These are phyloP conservation scores for Hyperoplus immaculatus DNA, from an alignment of 2,797 vertebrate species.

Conservation along the genomic window DNA sequence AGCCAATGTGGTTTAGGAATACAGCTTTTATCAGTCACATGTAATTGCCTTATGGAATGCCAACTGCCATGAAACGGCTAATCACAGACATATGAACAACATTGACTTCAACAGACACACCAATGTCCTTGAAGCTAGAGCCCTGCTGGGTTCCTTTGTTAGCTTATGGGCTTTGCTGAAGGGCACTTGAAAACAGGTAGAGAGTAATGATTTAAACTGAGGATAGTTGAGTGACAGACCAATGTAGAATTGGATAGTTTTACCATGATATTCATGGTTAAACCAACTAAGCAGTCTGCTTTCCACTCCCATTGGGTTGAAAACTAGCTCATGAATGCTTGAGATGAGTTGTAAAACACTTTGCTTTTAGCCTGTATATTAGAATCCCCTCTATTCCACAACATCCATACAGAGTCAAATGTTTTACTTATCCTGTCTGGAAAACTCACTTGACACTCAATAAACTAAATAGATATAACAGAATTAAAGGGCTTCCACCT, in stretches of 20 bases:
- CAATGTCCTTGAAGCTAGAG: background rate
- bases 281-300: conserved; percentile 5
- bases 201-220: background rate
- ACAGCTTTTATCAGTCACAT: conserved; percentile 10
- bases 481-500: too few species aligned
- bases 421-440: background rate
- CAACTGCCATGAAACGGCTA: conserved; percentile 11
- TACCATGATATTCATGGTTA: background rate
- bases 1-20: conserved; percentile 4
- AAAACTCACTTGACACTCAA: background rate
- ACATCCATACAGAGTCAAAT: background rate
- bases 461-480: background rate
- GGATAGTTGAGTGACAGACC: conserved; percentile 1
- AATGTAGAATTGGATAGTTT: background rate
- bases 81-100: conserved; percentile 16
- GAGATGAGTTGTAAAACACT: conserved; percentile 18
- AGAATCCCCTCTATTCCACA: conserved; percentile 12
- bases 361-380: background rate
- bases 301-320: conserved; percentile 6
- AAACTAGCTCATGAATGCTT: conserved; percentile 15
- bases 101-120: background rate
- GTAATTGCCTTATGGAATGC: conserved; percentile 7
- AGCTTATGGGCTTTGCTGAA: background rate
- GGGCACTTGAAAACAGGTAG: background rate
- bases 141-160: background rate